Base-by-base conservation (phyloP, 2,113 vertebrate species). In the Aegithalos caudatus region DNA sequence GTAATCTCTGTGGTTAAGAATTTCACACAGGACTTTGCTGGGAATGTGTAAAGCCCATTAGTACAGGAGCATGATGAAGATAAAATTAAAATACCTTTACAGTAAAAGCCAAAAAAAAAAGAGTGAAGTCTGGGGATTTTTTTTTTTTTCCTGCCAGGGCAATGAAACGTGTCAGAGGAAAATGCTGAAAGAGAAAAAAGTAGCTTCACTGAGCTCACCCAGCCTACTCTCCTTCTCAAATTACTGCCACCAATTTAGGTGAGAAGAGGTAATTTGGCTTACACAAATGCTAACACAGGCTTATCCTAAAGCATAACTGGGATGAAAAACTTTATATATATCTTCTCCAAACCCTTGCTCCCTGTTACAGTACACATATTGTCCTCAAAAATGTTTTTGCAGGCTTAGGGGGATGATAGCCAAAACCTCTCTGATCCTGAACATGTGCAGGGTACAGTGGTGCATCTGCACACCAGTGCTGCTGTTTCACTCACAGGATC, bases 1-100 rank as follows among this genome's bases (percentile, higher is more conserved):
- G 80, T 90, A 95, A 94, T 95, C 95, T 95, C 90, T 84, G 1
- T 92, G 95, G 94, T 81, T 95, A 94, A 92, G 92, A 90, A 95
- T 94, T 96, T 95, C 92, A 90, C 80, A 90, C 31, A 88, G 85
- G 92, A 91, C 64, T 93, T 96, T 90, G 44, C 92, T 94, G 72
- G 40, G 53, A 92, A 93, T 86, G 72, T 67, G 92, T 69, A 92
- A 96, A 95, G 71, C 72, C 85, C 69, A 74, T 96, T 95, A 90
- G 64, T 78, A 88, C 64, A 79, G 80, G 28, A 95, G 48, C 79
- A 81, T 0, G 28, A 94, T 86, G 80, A 92, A 92, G 88, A 96
- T 90, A 93, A 92, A 92, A 96, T 95, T 95, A 93, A 94, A 96
- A 95, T 72, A 94, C 28, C 10, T 81, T 90, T 67, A 77, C 29